Evolutionary conservation across 2,113 vertebrate genomes (phyloP).

Genomic region (Pangasianodon gigas): DNA sequence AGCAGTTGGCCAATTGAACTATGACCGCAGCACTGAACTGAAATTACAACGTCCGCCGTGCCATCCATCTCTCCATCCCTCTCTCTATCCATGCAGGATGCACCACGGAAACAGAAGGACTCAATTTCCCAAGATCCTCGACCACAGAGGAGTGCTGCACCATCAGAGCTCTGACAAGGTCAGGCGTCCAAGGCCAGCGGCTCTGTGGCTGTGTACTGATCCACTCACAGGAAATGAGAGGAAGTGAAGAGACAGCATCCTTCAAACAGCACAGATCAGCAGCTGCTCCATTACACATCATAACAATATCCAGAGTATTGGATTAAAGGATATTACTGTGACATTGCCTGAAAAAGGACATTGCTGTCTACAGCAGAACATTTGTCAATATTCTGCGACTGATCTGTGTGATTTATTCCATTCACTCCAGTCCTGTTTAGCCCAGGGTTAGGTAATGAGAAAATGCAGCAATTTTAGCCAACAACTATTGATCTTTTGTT

Average conservation of each 20-base stretch:
- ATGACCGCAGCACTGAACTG: not conserved
- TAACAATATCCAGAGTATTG: not conserved
- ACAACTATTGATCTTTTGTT: not conserved
- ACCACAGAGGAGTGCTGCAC: conserved; percentile 23
- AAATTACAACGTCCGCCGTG: not conserved
- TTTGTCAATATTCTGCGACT: not conserved
- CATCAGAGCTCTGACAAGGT: conserved; percentile 30
- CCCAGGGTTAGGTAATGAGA: no score
- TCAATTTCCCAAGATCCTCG: conserved; percentile 15
- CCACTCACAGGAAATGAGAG: not conserved
- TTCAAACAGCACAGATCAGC: not conserved
- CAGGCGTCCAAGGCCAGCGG: not conserved
- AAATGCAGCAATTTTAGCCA: not conserved
- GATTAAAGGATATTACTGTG: not conserved
- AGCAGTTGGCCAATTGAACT: not conserved
- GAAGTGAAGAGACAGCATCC: not conserved
- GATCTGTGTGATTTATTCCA: not conserved
- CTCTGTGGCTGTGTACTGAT: not conserved
- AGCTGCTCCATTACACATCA: not conserved
- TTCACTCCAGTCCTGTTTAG: not conserved
- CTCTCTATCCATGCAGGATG: not conserved
- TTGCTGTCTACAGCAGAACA: not conserved
- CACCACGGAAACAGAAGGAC: not conserved
- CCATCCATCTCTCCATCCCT: not conserved
- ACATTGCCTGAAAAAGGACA: not conserved